phyloP scores from a whole-genome alignment of 2,797 vertebrate genomes.

The Nasua narica region DNA sequence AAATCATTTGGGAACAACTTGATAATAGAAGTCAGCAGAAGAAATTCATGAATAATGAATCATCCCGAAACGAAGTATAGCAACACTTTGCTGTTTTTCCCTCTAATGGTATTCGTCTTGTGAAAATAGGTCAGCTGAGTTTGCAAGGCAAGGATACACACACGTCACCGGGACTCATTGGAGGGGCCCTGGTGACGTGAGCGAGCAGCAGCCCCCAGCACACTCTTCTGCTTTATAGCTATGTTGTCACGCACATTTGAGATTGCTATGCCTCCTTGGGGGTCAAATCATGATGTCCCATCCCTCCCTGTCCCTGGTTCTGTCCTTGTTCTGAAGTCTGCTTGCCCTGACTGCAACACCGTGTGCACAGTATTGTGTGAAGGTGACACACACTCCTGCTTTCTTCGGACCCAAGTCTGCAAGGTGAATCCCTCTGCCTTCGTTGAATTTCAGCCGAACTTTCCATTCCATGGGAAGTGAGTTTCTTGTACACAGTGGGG shows the following conservation, averaged over 20 bases:
- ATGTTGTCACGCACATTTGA: fast-evolving
- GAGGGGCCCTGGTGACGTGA: not conserved
- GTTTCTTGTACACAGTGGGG: fast-evolving
- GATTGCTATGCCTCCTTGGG: not conserved
- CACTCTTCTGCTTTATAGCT: not conserved
- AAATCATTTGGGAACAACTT: conserved; percentile 19
- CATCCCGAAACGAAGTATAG: not conserved
- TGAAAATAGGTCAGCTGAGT: not conserved
- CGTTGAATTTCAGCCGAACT: fast-evolving
- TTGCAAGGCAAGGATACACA: not conserved
- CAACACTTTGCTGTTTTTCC: not conserved
- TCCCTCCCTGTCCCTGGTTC: no score
- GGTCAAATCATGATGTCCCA: fast-evolving
- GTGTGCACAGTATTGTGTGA: fast-evolving
- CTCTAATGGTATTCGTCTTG: not conserved
- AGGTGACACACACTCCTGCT: fast-evolving
- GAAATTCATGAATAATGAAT: conserved; percentile 16
- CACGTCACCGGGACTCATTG: not conserved
- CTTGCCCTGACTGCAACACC: fast-evolving
- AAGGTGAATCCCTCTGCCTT: fast-evolving
- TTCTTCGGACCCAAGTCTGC: not conserved
- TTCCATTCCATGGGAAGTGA: not conserved
- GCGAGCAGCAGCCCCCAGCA: not conserved
- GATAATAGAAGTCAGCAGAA: not conserved
- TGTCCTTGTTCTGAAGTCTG: not conserved